Conservation (phyloP, 2,888 invertebrate species). For the Lycia hirtaria region DNA sequence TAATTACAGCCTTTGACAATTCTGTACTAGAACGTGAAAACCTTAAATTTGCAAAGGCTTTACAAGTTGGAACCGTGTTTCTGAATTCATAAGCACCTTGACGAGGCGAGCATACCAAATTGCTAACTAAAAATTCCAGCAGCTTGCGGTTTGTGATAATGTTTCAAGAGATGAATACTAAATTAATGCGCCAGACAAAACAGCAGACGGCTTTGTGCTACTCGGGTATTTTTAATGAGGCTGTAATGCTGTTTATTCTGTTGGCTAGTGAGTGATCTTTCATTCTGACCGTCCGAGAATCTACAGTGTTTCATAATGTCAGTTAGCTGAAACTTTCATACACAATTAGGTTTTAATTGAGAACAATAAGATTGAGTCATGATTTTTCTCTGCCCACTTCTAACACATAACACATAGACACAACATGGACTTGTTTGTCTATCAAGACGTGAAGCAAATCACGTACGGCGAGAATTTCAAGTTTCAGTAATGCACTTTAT, state of each 20-base stretch:
- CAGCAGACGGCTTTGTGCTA: neutral
- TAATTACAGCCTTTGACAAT: slow-evolving; percentile 23
- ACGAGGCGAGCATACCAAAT: slow-evolving; percentile 28
- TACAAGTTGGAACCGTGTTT: slow-evolving; percentile 23
- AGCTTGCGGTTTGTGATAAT: slow-evolving; percentile 26
- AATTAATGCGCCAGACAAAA: slow-evolving; percentile 16
- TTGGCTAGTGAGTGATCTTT: neutral
- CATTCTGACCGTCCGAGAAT: neutral
- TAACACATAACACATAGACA: neutral
- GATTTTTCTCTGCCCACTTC: neutral
- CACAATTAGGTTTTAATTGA: neutral
- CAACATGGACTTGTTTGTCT: neutral
- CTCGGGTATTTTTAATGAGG: neutral
- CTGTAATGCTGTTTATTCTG: neutral
- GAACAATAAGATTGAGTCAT: no score
- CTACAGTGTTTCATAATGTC: neutral
- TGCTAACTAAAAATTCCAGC: slow-evolving; percentile 25
- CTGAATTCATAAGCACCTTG: slow-evolving; percentile 27
- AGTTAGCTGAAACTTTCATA: neutral
- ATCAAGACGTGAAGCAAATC: no score
- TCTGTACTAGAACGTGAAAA: slow-evolving; percentile 3
- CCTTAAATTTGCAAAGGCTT: slow-evolving; percentile 27
- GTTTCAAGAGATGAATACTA: slow-evolving; percentile 29
- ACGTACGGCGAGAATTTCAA: no score
- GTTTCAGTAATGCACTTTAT: no score